Evolutionary conservation across 2,888 invertebrate species (phyloP).

Genomic region (Steinernema carpocapsae): DNA sequence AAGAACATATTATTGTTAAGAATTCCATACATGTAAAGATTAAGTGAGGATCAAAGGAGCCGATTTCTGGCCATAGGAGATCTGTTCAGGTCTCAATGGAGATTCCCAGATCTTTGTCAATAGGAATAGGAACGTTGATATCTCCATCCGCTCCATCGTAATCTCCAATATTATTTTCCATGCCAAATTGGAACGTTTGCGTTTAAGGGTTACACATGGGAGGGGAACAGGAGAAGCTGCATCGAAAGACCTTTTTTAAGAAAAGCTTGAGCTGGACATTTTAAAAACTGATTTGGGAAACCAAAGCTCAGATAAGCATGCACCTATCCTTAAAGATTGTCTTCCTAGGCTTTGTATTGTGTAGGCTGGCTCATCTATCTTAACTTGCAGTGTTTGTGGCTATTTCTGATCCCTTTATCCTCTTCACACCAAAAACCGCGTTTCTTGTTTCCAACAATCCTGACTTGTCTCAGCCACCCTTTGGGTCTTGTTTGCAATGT

Average conservation of each 20-base stretch:
- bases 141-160: not conserved
- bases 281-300: conserved; percentile 26
- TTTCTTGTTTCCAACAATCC: too few species aligned
- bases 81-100: conserved; percentile 56
- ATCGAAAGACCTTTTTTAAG: conserved; percentile 49
- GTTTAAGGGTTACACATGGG: conserved; percentile 54
- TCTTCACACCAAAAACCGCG: too few species aligned
- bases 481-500: too few species aligned
- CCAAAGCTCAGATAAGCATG: not conserved
- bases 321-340: too few species aligned
- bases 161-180: conserved; percentile 23
- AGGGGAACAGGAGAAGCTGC: conserved; percentile 50
- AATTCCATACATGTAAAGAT: not conserved
- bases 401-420: too few species aligned
- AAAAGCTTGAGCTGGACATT: conserved; percentile 51
- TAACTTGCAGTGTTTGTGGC: too few species aligned
- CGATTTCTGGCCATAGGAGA: conserved; percentile 59
- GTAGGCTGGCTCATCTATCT: too few species aligned
- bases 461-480: too few species aligned
- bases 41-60: conserved; percentile 56
- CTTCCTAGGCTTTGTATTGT: too few species aligned
- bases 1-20: not conserved
- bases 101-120: conserved; percentile 44
- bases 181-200: conserved; percentile 50
- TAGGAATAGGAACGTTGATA: conserved; percentile 15